Evolutionary conservation across 2,113 vertebrate genomes (phyloP).

Genomic region (Garra rufa): DNA sequence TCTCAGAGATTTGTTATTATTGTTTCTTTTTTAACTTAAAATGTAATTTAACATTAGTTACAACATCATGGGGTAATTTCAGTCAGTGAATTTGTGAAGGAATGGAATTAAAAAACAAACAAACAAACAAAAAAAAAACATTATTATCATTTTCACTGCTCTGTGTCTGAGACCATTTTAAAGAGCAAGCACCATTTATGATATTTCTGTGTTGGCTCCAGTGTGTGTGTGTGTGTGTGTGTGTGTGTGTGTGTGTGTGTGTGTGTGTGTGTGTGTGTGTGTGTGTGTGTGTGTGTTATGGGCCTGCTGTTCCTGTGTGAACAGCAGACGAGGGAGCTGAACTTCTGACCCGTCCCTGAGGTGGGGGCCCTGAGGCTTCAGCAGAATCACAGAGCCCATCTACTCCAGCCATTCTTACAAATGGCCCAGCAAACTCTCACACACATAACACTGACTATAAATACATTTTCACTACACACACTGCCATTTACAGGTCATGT

Average conservation of each 20-base stretch:
- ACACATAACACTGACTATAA: conserved; percentile 27
- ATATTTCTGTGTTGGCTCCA: conserved; percentile 25
- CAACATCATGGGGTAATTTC: too few relatives aligned
- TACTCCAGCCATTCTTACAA: conserved; percentile 68
- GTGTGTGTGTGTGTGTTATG: conserved; percentile 40
- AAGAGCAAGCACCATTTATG: conserved; percentile 20
- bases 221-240: conserved; percentile 41
- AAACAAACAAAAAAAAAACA: too few relatives aligned
- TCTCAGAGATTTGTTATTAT: too few relatives aligned
- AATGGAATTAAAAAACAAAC: too few relatives aligned
- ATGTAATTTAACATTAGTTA: neutral
- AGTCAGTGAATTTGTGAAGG: neutral
- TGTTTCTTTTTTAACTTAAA: neutral
- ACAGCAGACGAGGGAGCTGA: conserved; percentile 73
- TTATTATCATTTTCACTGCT: conserved; percentile 8
- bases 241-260: conserved; percentile 46
- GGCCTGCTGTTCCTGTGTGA: conserved; percentile 63
- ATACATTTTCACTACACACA: conserved; percentile 22
- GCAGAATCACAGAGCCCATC: conserved; percentile 73
- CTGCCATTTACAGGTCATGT: conserved; percentile 17
- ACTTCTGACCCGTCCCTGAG: conserved; percentile 76
- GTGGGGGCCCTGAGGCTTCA: conserved; percentile 58
- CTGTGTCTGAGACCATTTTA: neutral
- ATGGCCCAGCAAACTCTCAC: neutral
- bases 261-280: conserved; percentile 37